These are phyloP conservation scores for Pemphredon lugubris DNA, from an alignment of 2,888 invertebrate genomes.

Conservation along the genomic window DNA sequence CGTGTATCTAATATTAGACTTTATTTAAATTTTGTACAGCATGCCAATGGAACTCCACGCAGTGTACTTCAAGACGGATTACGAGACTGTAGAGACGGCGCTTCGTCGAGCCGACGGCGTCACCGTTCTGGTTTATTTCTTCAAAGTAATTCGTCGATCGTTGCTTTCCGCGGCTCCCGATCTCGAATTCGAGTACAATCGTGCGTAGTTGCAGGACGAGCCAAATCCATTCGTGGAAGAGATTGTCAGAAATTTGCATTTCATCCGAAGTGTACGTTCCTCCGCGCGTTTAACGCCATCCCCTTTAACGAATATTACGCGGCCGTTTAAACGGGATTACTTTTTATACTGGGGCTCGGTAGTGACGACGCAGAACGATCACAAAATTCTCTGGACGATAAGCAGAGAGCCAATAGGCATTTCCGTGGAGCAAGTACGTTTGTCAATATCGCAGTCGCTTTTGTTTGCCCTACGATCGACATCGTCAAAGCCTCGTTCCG, in stretches of 20 bases:
- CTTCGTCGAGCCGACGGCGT: conserved; percentile 83
- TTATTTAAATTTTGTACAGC: conserved; percentile 32
- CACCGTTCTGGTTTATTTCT: conserved; percentile 84
- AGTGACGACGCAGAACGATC: conserved; percentile 80
- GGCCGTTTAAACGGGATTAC: conserved; percentile 84
- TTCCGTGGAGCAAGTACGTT: conserved; percentile 83
- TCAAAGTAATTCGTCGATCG: conserved; percentile 81
- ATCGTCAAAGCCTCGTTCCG: neutral
- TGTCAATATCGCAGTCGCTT: neutral
- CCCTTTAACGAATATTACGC: conserved; percentile 82
- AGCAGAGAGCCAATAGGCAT: conserved; percentile 84
- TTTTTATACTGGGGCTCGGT: conserved; percentile 86
- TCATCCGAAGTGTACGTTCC: conserved; percentile 82
- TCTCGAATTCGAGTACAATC: neutral
- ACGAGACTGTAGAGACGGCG: conserved; percentile 85
- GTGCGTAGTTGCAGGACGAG: conserved; percentile 82
- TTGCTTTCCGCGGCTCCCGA: too few species aligned
- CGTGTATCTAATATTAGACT: neutral
- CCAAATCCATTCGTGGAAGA: conserved; percentile 80
- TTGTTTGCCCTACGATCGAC: neutral
- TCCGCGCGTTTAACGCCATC: conserved; percentile 82
- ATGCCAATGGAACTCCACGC: conserved; percentile 86
- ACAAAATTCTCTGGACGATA: conserved; percentile 85
- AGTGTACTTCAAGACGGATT: conserved; percentile 84
- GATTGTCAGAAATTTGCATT: conserved; percentile 82